Evolutionary conservation across 2,113 vertebrate species (phyloP), one percentile per base, ranked within the genome.

Genomic region (Salvelinus alpinus): DNA sequence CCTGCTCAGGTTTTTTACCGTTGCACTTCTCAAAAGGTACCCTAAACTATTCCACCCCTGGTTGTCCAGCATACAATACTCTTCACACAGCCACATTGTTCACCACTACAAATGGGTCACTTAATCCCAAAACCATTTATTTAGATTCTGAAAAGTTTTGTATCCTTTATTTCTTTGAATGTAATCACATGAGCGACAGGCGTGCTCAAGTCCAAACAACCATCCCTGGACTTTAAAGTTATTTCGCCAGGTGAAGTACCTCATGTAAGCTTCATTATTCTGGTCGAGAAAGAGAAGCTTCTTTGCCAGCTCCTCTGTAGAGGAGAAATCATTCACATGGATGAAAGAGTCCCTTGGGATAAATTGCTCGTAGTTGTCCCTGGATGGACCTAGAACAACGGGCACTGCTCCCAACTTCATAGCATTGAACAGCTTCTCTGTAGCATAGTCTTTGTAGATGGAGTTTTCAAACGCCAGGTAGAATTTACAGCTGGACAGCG

Each of bases 381-480:
- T 94, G 65, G 94, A 90, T 59, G 94, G 95, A 7, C 95, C 95
- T 44, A 95, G 54, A 77, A 95, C 95, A 24, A 95, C 85, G 25
- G 95, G 95, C 29, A 95, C 94, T 22, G 94, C 93, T 70, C 94
- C 94, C 1, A 94, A 94, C 65, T 93, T 82, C 76, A 95, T 88
- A 74, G 94, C 92, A 76, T 95, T 95, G 79, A 94, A 95, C 77
- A 95, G 93, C 90, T 95, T 95, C 84, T 95, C 95, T 78, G 38
- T 44, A 44, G 95, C 95, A 72, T 95, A 95, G 92, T 95, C 95
- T 90, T 94, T 94, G 82, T 95, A 94, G 76, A 95, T 92, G 47
- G 95, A 95, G 76, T 95, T 95, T 90, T 95, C 95, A 85, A 95
- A 95, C 7, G 95, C 94, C 82, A 95, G 93, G 72, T 95, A 95